A percentile compares a stretch with the other conserved stretches of the same genome.
Conservation (phyloP, 2,113 vertebrate species). For the Gymnobelideus leadbeateri region DNA sequence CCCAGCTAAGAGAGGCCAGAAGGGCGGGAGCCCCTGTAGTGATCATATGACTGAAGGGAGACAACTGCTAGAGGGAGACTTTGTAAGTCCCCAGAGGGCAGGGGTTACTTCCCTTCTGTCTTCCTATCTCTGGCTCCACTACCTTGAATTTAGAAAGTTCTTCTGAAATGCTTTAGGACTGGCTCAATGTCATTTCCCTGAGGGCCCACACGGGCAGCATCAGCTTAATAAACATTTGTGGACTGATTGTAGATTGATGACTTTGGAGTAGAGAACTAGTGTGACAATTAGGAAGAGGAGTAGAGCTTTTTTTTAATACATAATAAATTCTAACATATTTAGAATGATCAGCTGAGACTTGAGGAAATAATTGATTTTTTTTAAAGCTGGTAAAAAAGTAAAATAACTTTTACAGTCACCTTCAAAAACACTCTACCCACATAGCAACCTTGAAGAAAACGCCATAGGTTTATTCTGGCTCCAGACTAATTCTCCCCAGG, state of each 20-base stretch:
- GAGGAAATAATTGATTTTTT: background rate
- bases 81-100: background rate
- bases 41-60: no score
- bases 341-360: background rate
- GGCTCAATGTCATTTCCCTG: background rate
- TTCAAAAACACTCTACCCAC: background rate
- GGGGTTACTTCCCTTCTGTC: no score
- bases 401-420: background rate
- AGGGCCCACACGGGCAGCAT: no score
- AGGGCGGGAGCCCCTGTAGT: no score
- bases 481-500: background rate
- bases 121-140: background rate
- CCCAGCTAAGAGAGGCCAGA: no score
- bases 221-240: background rate
- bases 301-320: background rate
- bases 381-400: background rate
- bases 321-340: background rate
- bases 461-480: background rate
- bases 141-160: background rate
- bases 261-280: background rate
- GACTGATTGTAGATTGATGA: background rate
- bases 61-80: no score
- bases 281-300: background rate
- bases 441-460: background rate
- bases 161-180: background rate